A percentile compares a stretch with the other conserved stretches of the same genome.
These are phyloP conservation scores for Trematomus loennbergii DNA, from an alignment of 2,113 vertebrate genomes.

Conservation along the genomic window DNA sequence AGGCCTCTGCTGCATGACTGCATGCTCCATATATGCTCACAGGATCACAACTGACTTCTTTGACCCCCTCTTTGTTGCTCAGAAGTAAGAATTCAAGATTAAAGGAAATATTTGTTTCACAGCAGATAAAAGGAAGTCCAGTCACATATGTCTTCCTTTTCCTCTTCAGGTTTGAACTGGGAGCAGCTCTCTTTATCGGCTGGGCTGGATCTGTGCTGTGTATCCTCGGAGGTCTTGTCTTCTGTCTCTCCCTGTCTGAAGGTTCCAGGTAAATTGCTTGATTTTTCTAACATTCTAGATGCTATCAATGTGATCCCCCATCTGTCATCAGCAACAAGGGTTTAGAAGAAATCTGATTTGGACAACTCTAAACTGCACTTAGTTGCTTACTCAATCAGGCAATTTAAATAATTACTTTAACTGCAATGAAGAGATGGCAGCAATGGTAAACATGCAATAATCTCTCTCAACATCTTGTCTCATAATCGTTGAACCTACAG, in stretches of 20 bases:
- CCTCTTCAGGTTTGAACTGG: conserved; percentile 84
- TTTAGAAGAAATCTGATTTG: conserved; percentile 37
- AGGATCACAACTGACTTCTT: conserved; percentile 97
- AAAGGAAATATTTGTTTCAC: conserved; percentile 4
- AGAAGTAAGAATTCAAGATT: conserved; percentile 89
- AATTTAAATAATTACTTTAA: conserved; percentile 53
- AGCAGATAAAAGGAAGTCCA: conserved; percentile 9
- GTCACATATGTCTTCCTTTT: not conserved
- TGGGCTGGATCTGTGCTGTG: conserved; percentile 86
- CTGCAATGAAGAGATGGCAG: conserved; percentile 1
- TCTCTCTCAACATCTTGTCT: conserved; percentile 64
- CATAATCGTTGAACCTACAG: conserved; percentile 41
- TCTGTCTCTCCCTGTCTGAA: conserved; percentile 82
- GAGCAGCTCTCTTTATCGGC: conserved; percentile 86
- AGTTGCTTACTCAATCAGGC: conserved; percentile 24
- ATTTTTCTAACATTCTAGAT: not conserved
- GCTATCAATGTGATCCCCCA: conserved; percentile 1
- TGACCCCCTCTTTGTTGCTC: conserved; percentile 92
- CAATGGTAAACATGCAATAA: conserved; percentile 22
- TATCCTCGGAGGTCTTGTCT: conserved; percentile 82
- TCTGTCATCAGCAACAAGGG: conserved; percentile 27
- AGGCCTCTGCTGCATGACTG: conserved; percentile 93
- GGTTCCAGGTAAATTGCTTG: conserved; percentile 71
- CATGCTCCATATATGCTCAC: conserved; percentile 95
- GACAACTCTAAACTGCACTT: conserved; percentile 3